Percentiles rank a stretch among this genome's conserved stretches.
Evolutionary conservation across 2,888 invertebrate genomes (phyloP).

Genomic region (Torymus tubicola): DNA sequence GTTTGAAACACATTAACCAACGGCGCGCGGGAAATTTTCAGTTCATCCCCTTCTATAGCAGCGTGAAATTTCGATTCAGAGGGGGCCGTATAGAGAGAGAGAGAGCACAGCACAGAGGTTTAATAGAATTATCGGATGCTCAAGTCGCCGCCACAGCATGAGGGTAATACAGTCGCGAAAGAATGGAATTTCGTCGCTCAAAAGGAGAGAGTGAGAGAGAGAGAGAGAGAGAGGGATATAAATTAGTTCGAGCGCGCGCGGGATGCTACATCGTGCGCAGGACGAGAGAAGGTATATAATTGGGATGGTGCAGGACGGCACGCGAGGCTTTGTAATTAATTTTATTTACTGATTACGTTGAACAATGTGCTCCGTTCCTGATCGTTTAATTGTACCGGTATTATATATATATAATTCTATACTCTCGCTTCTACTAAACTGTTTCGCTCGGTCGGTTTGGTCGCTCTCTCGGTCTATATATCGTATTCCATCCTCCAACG

Average conservation of each 20-base stretch:
- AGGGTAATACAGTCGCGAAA: constrained; percentile 1
- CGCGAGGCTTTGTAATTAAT: constrained; percentile 20
- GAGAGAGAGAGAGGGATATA: no score
- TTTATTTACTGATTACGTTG: constrained; percentile 23
- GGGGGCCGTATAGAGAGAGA: no score
- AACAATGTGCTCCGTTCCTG: background rate
- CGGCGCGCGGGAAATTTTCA: constrained; percentile 32
- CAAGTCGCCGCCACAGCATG: background rate
- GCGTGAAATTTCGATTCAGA: constrained; percentile 43
- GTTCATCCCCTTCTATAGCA: no score
- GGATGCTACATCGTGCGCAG: background rate
- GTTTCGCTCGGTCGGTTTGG: no score
- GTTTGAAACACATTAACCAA: constrained; percentile 33
- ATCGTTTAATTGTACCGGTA: background rate
- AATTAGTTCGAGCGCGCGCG: no score
- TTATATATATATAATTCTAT: background rate
- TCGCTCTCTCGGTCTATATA: no score
- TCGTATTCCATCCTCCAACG: no score
- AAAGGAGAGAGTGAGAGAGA: no score
- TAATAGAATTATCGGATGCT: constrained; percentile 44
- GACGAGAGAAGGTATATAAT: background rate
- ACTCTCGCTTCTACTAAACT: no score
- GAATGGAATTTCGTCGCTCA: no score
- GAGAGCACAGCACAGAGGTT: no score
- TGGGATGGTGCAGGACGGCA: background rate